Conservation (phyloP, 1,140 invertebrate genomes). For the Drosophila athabasca region DNA sequence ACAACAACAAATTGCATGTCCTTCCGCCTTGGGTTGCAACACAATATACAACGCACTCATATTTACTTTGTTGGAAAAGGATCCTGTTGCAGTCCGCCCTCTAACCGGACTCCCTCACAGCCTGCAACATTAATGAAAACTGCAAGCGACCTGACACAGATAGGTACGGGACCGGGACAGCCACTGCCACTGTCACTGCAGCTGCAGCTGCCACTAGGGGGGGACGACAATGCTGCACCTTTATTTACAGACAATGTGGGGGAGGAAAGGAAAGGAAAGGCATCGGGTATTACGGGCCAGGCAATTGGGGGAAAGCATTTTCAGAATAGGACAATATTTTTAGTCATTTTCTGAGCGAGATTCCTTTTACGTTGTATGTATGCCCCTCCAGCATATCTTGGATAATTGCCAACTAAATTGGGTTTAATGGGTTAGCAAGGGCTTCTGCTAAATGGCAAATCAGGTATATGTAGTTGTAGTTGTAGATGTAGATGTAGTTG, state of each 20-base stretch:
- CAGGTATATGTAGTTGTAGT: too few relatives aligned
- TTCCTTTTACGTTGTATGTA: slow-evolving; percentile 7
- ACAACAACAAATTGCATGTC: slow-evolving; percentile 81
- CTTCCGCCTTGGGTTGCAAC: slow-evolving; percentile 75
- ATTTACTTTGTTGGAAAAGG: slow-evolving; percentile 63
- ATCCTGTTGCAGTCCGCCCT: slow-evolving; percentile 22
- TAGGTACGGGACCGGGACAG: slow-evolving; percentile 20
- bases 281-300: neutral
- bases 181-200: slow-evolving; percentile 8
- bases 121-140: slow-evolving; percentile 73
- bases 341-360: slow-evolving; percentile 39
- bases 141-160: slow-evolving; percentile 67
- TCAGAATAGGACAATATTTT: slow-evolving; percentile 45
- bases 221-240: slow-evolving; percentile 34
- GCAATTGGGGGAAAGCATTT: slow-evolving; percentile 19
- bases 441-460: slow-evolving; percentile 9
- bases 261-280: too few relatives aligned
- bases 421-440: slow-evolving; percentile 38
- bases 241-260: slow-evolving; percentile 30
- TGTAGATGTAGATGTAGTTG: too few relatives aligned
- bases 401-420: slow-evolving; percentile 50
- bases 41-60: slow-evolving; percentile 77
- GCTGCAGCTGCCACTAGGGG: neutral
- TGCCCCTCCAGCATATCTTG: slow-evolving; percentile 28
- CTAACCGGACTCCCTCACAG: slow-evolving; percentile 18